These are phyloP conservation scores for Bombus fervidus DNA, from an alignment of 1,140 invertebrate genomes.

Conservation along the genomic window DNA sequence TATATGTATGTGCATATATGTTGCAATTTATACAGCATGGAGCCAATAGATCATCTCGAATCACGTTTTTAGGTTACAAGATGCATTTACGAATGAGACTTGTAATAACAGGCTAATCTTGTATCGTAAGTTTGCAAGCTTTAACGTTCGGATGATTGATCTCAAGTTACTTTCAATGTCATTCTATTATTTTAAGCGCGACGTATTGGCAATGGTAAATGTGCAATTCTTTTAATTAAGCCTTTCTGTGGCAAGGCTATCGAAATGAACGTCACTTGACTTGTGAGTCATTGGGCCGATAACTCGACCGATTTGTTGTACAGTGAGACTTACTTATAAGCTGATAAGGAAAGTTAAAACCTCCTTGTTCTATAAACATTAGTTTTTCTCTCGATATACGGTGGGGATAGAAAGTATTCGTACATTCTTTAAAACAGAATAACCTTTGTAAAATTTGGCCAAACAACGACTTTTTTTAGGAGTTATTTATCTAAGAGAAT, in stretches of 20 bases:
- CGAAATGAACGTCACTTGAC: not conserved
- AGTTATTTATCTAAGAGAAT: no score
- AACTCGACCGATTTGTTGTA: not conserved
- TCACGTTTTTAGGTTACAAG: not conserved
- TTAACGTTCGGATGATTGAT: not conserved
- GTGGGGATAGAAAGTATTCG: not conserved
- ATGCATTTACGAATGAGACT: not conserved
- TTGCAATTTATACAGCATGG: not conserved
- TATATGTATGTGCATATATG: not conserved
- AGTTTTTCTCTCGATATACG: not conserved
- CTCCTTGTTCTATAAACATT: not conserved
- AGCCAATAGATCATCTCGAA: not conserved
- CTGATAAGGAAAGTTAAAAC: not conserved
- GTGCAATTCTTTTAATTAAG: no score
- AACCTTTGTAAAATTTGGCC: no score
- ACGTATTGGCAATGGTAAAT: no score
- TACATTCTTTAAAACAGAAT: no score
- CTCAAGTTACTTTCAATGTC: not conserved
- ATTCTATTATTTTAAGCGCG: not conserved
- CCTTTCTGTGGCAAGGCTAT: not conserved
- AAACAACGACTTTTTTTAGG: no score
- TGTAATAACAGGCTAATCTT: not conserved
- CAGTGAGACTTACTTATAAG: not conserved
- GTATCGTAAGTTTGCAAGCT: no score
- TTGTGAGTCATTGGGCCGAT: not conserved